Evolutionary conservation across 2,888 invertebrate genomes (phyloP).

Genomic region (Chydorus sphaericus): DNA sequence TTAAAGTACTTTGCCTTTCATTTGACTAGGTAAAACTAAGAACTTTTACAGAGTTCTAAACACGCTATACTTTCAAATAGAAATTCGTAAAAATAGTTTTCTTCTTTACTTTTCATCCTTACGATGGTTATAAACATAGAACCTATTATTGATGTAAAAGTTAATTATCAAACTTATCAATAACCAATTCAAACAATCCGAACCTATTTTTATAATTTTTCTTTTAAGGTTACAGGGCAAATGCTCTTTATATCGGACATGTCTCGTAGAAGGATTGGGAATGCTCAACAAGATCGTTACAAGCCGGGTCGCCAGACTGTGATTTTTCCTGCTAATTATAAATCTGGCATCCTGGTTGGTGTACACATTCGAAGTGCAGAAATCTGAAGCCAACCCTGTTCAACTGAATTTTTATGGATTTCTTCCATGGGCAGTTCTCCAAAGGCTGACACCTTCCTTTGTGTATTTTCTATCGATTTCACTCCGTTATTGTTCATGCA

Average conservation of each 20-base stretch:
- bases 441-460: constrained; percentile 82
- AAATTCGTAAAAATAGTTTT: too few relatives aligned
- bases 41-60: too few relatives aligned
- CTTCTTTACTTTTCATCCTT: too few relatives aligned
- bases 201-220: too few relatives aligned
- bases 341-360: constrained; percentile 95
- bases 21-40: too few relatives aligned
- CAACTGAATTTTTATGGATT: constrained; percentile 78
- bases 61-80: too few relatives aligned
- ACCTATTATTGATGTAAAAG: too few relatives aligned
- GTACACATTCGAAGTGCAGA: constrained; percentile 87
- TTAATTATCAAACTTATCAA: too few relatives aligned
- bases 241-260: constrained; percentile 85
- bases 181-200: too few relatives aligned
- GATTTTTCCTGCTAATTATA: constrained; percentile 84
- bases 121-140: too few relatives aligned
- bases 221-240: constrained; percentile 65
- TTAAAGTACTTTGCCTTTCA: too few relatives aligned
- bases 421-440: constrained; percentile 82
- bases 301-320: constrained; percentile 92
- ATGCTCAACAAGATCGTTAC: constrained; percentile 81
- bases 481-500: constrained; percentile 83
- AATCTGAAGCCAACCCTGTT: constrained; percentile 75
- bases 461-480: constrained; percentile 92
- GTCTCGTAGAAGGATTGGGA: constrained; percentile 74